Evolutionary conservation across 2,113 vertebrate species (phyloP).

Genomic region (Pomatostomus ruficeps): DNA sequence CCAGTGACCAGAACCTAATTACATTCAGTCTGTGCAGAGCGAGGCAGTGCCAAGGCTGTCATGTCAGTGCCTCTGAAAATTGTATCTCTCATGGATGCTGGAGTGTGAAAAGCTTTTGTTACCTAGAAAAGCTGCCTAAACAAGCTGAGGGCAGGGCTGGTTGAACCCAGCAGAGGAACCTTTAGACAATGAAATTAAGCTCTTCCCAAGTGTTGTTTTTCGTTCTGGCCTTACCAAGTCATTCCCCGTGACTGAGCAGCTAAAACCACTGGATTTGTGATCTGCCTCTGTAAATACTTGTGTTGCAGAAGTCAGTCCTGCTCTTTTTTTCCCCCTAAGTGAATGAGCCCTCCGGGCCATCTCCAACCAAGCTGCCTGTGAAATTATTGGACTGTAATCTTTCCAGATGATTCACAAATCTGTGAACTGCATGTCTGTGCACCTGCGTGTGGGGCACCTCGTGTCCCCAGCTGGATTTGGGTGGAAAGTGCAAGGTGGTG

Average conservation of each 20-base stretch:
- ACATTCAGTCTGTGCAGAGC: not conserved
- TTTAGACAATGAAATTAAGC: slow-evolving; percentile 45
- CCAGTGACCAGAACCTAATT: slow-evolving; percentile 13
- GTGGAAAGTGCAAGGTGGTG: not conserved
- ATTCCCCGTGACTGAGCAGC: slow-evolving; percentile 30
- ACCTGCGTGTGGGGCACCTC: fast-evolving
- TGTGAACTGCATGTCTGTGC: not conserved
- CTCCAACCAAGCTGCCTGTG: not conserved
- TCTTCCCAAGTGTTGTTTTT: slow-evolving; percentile 38
- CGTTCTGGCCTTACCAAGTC: slow-evolving; percentile 26
- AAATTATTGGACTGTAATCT: not conserved
- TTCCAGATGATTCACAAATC: not conserved
- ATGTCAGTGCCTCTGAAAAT: not conserved
- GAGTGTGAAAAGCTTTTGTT: slow-evolving; percentile 33
- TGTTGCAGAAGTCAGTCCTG: not conserved
- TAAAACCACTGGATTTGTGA: slow-evolving; percentile 44
- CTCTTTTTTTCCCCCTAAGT: not conserved
- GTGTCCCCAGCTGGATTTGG: not conserved
- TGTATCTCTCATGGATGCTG: slow-evolving; percentile 1
- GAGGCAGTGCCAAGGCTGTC: not conserved
- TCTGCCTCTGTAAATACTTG: slow-evolving; percentile 15
- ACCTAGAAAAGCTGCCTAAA: slow-evolving; percentile 34
- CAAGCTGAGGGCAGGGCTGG: not conserved
- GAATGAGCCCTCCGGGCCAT: not conserved
- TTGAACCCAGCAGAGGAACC: not conserved